These are phyloP conservation scores for Calyptommatus sinebrachiatus DNA, from an alignment of 2,113 vertebrate species.

Conservation along the genomic window DNA sequence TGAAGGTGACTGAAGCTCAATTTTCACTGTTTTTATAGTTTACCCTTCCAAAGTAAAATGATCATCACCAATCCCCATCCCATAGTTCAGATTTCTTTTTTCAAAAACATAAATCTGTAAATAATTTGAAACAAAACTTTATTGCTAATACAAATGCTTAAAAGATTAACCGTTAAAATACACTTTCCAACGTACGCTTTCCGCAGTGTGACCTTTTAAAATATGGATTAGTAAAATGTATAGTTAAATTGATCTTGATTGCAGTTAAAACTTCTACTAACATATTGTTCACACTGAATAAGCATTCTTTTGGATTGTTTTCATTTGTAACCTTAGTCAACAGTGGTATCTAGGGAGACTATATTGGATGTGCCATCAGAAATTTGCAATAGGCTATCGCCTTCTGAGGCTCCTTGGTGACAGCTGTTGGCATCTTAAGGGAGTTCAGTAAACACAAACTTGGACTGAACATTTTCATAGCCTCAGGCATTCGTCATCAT, in stretches of 20 bases:
- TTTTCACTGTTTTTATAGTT: too few relatives aligned
- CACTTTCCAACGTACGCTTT: background rate
- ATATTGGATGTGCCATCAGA: slow-evolving; percentile 54
- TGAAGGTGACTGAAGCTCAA: too few relatives aligned
- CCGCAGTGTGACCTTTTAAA: background rate
- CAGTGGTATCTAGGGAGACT: slow-evolving; percentile 46
- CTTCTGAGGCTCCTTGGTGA: slow-evolving; percentile 68
- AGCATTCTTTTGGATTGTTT: slow-evolving; percentile 39
- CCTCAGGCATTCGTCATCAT: slow-evolving; percentile 74
- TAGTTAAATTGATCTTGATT: slow-evolving; percentile 6
- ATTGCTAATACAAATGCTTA: background rate
- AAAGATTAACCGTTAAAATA: background rate
- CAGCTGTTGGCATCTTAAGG: slow-evolving; percentile 70
- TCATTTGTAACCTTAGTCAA: slow-evolving; percentile 48
- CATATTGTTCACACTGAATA: slow-evolving; percentile 49
- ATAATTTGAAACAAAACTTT: background rate
- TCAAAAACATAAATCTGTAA: background rate
- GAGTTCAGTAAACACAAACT: slow-evolving; percentile 68
- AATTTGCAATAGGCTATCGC: slow-evolving; percentile 47
- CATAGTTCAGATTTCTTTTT: too few relatives aligned
- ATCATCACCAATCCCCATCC: too few relatives aligned
- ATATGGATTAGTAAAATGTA: slow-evolving; percentile 3
- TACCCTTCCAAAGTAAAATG: too few relatives aligned
- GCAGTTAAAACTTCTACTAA: slow-evolving; percentile 47
- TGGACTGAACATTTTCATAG: slow-evolving; percentile 69